Evolutionary conservation across 30 jellyfish, hydroid and myxozoan genomes (phyloP).

Genomic region (Calvadosia cruxmelitensis): DNA sequence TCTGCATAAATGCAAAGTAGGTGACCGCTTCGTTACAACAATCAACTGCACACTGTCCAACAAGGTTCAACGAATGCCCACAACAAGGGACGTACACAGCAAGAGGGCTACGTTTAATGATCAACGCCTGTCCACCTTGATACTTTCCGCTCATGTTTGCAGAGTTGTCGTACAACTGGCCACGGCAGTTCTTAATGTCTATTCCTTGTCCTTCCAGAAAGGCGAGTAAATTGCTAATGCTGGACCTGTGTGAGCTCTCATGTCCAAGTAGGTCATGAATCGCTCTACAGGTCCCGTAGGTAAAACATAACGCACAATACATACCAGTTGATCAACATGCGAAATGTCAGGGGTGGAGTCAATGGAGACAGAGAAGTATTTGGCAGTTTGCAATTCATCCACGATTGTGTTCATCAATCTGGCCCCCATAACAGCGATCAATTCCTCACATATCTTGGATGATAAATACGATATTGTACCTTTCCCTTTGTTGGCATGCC

Average conservation of each 20-base stretch:
- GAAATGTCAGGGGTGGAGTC: slow-evolving; percentile 53
- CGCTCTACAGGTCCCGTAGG: slow-evolving; percentile 28
- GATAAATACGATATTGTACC: slow-evolving; percentile 32
- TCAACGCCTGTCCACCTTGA: slow-evolving; percentile 40
- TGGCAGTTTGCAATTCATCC: slow-evolving; percentile 9
- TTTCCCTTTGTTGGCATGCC: slow-evolving; percentile 16
- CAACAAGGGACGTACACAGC: slow-evolving; percentile 39
- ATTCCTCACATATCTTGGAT: slow-evolving; percentile 17
- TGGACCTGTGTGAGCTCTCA: slow-evolving; percentile 29
- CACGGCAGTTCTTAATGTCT: slow-evolving; percentile 30
- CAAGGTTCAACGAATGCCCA: slow-evolving; percentile 28
- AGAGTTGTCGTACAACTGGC: slow-evolving; percentile 52
- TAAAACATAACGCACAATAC: slow-evolving; percentile 15
- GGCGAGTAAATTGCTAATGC: slow-evolving; percentile 17
- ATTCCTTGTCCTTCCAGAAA: slow-evolving; percentile 19
- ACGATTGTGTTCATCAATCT: slow-evolving; percentile 3
- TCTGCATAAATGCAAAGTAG: slow-evolving; percentile 6
- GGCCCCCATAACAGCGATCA: slow-evolving; percentile 16
- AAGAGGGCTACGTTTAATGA: slow-evolving; percentile 18
- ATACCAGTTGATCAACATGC: slow-evolving; percentile 35
- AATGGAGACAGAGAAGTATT: slow-evolving; percentile 23
- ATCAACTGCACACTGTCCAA: slow-evolving; percentile 41
- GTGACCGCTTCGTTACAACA: slow-evolving; percentile 44
- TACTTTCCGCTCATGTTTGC: slow-evolving; percentile 52
- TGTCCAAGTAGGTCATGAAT: slow-evolving; percentile 17